Evolutionary conservation across 2,888 invertebrate species (phyloP).

Genomic region (Trisateles emortualis): DNA sequence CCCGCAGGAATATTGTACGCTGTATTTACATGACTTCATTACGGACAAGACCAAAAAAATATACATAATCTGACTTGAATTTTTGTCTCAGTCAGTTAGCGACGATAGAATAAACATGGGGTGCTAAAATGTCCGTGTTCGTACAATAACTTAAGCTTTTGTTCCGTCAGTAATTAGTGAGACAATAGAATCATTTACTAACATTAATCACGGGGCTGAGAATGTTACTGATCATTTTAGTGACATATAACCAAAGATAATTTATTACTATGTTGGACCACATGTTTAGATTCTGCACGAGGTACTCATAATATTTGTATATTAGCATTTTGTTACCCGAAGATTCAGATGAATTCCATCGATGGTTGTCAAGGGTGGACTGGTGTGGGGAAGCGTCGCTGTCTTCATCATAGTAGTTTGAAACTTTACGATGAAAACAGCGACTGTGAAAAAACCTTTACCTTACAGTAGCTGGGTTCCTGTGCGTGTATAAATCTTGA

Average conservation of each 20-base stretch:
- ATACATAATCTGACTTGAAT: neutral
- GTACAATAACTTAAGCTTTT: conserved; percentile 34
- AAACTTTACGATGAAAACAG: too few relatives aligned
- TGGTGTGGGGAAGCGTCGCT: too few relatives aligned
- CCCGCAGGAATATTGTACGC: neutral
- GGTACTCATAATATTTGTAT: too few relatives aligned
- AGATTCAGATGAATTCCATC: too few relatives aligned
- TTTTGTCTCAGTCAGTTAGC: neutral
- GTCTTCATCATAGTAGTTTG: too few relatives aligned
- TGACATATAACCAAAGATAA: neutral
- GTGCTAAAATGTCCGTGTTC: conserved; percentile 18
- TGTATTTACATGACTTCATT: conserved; percentile 1
- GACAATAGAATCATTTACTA: conserved; percentile 40
- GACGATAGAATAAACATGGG: conserved; percentile 34
- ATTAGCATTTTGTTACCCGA: too few relatives aligned
- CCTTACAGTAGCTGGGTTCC: too few relatives aligned
- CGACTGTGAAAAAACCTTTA: too few relatives aligned
- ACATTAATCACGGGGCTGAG: conserved; percentile 33
- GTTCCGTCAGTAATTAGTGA: conserved; percentile 28
- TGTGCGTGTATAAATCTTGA: too few relatives aligned
- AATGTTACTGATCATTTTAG: conserved; percentile 16
- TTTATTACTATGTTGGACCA: too few relatives aligned
- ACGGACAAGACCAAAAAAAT: neutral
- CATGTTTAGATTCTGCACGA: too few relatives aligned
- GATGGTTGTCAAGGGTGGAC: too few relatives aligned